A percentile compares a stretch with the other conserved stretches of the same genome.
Evolutionary conservation across 2,888 invertebrate species (phyloP).

Genomic region (Cancer borealis): DNA sequence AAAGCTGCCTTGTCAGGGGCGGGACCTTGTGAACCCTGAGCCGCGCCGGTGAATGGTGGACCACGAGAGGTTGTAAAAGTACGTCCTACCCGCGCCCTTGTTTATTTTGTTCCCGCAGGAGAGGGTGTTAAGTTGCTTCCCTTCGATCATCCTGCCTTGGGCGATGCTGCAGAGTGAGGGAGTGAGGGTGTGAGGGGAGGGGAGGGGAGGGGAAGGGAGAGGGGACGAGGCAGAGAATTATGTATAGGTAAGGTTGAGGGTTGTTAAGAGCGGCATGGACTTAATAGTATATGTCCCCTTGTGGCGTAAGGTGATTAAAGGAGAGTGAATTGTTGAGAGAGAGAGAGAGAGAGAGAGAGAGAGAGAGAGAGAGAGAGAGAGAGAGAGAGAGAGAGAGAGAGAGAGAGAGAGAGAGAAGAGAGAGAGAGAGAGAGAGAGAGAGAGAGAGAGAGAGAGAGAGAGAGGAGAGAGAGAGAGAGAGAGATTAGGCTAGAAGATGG

Average conservation of each 20-base stretch:
- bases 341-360: slow-evolving; percentile 35
- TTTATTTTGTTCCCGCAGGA: background rate
- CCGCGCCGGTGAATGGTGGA: background rate
- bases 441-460: background rate
- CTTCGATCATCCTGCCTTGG: background rate
- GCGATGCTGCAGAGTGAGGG: background rate
- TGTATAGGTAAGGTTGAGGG: background rate
- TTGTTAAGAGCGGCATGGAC: background rate
- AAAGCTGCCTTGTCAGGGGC: background rate
- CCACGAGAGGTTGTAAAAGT: slow-evolving; percentile 24
- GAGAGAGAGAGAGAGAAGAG: slow-evolving; percentile 20
- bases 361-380: background rate
- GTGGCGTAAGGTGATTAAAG: background rate
- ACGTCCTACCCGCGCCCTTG: background rate
- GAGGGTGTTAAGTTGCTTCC: background rate
- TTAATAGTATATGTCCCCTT: background rate
- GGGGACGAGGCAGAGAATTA: background rate
- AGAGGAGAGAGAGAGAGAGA: background rate
- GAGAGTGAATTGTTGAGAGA: background rate
- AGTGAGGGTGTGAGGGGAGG: background rate
- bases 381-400: slow-evolving; percentile 7
- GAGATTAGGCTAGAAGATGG: background rate
- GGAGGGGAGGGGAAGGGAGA: background rate
- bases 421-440: background rate
- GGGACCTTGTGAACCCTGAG: background rate